A percentile compares a stretch with the other conserved stretches of the same genome.
phyloP scores from a whole-genome alignment of 2,888 invertebrate species.

The Lamellibrachia columna region DNA sequence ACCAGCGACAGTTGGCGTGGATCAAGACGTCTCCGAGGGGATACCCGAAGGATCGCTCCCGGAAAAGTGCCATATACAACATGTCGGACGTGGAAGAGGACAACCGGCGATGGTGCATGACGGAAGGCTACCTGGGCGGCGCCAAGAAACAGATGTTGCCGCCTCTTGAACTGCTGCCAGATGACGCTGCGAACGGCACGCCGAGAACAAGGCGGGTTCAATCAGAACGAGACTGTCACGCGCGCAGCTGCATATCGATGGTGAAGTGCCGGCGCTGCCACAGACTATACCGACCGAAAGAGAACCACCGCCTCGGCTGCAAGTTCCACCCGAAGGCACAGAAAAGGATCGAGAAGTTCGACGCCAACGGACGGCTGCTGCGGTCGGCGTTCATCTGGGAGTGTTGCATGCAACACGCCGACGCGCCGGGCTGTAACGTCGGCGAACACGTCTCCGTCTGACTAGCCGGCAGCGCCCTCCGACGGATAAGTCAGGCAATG shows the following conservation, averaged over 20 bases:
- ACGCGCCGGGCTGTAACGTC: conserved; percentile 55
- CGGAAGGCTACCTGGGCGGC: conserved; percentile 35
- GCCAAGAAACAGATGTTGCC: conserved; percentile 29
- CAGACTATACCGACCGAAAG: conserved; percentile 54
- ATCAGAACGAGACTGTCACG: background rate
- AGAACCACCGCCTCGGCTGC: conserved; percentile 60
- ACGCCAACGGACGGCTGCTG: conserved; percentile 51
- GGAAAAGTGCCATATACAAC: background rate
- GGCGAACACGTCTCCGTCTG: conserved; percentile 50
- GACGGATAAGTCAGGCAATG: background rate
- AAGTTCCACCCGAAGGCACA: conserved; percentile 57
- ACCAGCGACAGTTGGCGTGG: conserved; percentile 32
- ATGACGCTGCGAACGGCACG: background rate
- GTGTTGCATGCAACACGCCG: conserved; percentile 55
- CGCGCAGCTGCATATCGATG: background rate
- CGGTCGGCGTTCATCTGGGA: conserved; percentile 57
- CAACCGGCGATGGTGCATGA: conserved; percentile 21
- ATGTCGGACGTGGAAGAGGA: background rate
- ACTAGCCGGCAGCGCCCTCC: background rate
- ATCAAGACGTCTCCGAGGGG: conserved; percentile 27
- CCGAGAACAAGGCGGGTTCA: background rate
- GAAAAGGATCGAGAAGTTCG: conserved; percentile 56
- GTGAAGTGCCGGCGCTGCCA: conserved; percentile 59
- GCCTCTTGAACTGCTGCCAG: background rate
- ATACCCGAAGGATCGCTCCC: conserved; percentile 13